Evolutionary conservation across 2,888 invertebrate species (phyloP).

Genomic region (Drosophila borborema): DNA sequence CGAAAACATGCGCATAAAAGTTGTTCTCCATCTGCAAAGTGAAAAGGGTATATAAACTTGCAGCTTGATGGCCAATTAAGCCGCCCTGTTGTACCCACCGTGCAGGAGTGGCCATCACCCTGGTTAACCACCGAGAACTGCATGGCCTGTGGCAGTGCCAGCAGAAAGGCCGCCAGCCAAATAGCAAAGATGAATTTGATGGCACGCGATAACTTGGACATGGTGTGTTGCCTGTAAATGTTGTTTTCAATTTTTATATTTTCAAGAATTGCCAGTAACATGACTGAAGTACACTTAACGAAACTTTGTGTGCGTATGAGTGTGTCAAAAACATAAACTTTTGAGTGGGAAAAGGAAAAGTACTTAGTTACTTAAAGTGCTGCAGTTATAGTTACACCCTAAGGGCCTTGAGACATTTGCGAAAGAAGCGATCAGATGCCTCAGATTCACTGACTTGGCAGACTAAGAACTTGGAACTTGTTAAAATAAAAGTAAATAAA

Average conservation of each 20-base stretch:
- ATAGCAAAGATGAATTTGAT: conserved; percentile 92
- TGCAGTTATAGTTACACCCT: background rate
- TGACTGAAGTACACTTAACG: background rate
- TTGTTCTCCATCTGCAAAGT: conserved; percentile 83
- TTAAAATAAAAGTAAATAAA: too few species aligned
- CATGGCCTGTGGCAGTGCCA: conserved; percentile 90
- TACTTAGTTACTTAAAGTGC: background rate
- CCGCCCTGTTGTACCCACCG: conserved; percentile 75
- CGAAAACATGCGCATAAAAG: conserved; percentile 89
- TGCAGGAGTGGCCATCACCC: conserved; percentile 82
- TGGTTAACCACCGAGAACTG: conserved; percentile 84
- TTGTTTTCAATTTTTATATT: conserved; percentile 8
- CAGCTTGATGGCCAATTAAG: conserved; percentile 19
- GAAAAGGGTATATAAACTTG: background rate
- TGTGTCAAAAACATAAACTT: background rate
- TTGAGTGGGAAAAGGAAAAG: background rate
- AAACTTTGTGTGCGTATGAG: background rate
- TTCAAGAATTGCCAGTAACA: conserved; percentile 3
- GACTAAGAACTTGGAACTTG: too few species aligned
- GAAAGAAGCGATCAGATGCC: too few species aligned
- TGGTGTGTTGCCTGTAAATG: conserved; percentile 88
- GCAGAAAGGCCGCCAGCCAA: conserved; percentile 91
- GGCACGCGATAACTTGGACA: conserved; percentile 94
- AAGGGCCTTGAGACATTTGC: too few species aligned
- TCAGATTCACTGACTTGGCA: too few species aligned